Conservation (phyloP, 2,888 invertebrate genomes). For the Drosophila monieri region DNA sequence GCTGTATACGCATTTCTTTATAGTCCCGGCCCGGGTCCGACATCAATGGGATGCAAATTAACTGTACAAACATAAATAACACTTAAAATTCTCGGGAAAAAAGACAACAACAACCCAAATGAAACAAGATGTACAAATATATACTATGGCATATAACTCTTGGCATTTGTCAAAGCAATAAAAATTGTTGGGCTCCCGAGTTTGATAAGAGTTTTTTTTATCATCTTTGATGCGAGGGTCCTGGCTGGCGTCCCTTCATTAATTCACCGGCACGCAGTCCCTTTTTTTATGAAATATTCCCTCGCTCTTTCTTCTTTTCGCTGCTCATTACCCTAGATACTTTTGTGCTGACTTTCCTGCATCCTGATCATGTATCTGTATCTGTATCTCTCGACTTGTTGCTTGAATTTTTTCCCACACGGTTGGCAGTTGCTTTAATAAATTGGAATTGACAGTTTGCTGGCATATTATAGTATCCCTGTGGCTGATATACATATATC, state of each 20-base stretch:
- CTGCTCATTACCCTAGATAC: slow-evolving; percentile 68
- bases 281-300: slow-evolving; percentile 15
- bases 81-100: slow-evolving; percentile 69
- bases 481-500: slow-evolving; percentile 13
- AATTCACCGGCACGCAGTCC: slow-evolving; percentile 63
- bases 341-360: slow-evolving; percentile 47
- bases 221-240: slow-evolving; percentile 48
- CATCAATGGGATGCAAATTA: slow-evolving; percentile 77
- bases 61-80: slow-evolving; percentile 77
- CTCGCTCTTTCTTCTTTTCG: neutral
- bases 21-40: slow-evolving; percentile 48
- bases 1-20: slow-evolving; percentile 9
- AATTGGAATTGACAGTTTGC: slow-evolving; percentile 58
- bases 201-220: slow-evolving; percentile 52
- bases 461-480: slow-evolving; percentile 11
- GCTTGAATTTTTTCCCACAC: slow-evolving; percentile 43
- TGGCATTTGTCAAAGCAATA: slow-evolving; percentile 73
- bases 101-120: slow-evolving; percentile 12
- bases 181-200: slow-evolving; percentile 70
- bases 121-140: slow-evolving; percentile 10
- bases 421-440: slow-evolving; percentile 25
- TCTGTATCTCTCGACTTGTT: slow-evolving; percentile 54
- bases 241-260: slow-evolving; percentile 57
- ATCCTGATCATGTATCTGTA: neutral
- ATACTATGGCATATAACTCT: slow-evolving; percentile 8